A percentile compares a stretch with the other conserved stretches of the same genome.
Conservation (phyloP, 2,888 invertebrate genomes). For the Ophonus ardosiacus region DNA sequence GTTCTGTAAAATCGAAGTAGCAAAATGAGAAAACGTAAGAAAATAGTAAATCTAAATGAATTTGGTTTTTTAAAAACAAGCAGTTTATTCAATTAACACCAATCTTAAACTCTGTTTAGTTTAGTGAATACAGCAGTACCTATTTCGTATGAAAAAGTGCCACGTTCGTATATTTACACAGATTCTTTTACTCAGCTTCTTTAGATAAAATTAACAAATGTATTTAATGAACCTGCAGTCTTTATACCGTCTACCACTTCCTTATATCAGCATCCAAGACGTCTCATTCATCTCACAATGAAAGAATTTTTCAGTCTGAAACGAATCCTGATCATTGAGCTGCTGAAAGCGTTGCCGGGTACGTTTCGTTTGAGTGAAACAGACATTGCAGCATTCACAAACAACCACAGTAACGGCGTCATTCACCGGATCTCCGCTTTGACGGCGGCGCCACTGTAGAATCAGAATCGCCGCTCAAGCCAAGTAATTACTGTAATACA, state of each 20-base stretch:
- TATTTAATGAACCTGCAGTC: neutral
- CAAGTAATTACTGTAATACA: conserved; percentile 57
- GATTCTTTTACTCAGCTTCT: neutral
- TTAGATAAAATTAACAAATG: neutral
- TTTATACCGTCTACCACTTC: neutral
- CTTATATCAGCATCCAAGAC: neutral
- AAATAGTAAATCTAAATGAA: no score
- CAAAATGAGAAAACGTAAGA: no score
- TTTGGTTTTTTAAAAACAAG: neutral
- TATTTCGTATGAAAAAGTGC: no score
- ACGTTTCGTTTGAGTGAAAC: conserved; percentile 7
- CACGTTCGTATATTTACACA: neutral
- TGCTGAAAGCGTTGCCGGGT: neutral
- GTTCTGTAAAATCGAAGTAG: no score
- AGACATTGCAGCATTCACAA: conserved; percentile 26
- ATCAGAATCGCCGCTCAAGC: conserved; percentile 4
- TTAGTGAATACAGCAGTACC: no score
- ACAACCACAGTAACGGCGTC: neutral
- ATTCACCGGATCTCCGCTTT: conserved; percentile 29
- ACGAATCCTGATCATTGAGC: conserved; percentile 24
- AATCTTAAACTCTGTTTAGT: neutral
- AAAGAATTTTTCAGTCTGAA: conserved; percentile 23
- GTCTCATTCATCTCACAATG: neutral
- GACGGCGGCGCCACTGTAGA: conserved; percentile 2
- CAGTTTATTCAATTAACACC: no score